Base-by-base conservation (phyloP, 2,888 invertebrate species). In the Drosophila aldrichi region DNA sequence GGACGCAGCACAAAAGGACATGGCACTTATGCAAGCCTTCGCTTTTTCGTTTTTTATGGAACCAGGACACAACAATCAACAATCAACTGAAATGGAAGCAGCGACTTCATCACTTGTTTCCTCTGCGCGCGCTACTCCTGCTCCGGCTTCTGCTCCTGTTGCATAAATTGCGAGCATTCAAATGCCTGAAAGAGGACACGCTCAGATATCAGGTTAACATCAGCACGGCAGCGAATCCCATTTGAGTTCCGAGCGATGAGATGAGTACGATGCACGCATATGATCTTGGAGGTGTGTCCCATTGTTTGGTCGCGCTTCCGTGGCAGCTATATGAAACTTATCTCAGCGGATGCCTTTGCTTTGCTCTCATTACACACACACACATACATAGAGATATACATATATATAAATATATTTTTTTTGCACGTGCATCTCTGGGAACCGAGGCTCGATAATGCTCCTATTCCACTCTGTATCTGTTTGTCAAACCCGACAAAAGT, bases 41-140 rank as follows among this genome's bases (percentile, higher is more conserved):
- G 2, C 25, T 6, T 54, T 40, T 36, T 14, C 10, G 9, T 36
- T 36, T 54, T 54, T 54, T 54, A 54, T 44, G 32, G 58, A 55
- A 63, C 51, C 77, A 77, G 79, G 82, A 84, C 70, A 79, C 52
- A 68, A 70, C 81, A 78, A 81, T 77, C 81, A 85, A 83, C 88
- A 78, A 81, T 77, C 81, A 85, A 83, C 88, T 79, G 88, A 84
- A 80, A 87, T 89, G 86, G 77, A 90, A 89, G 86, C 90, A 89
- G 86, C 92, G 92, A 92, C 91, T 92, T 91, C 91, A 91, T 91
- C 91, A 92, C 92, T 92, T 92, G 91, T 91, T 91, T 83, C 82
- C 90, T 87, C 74, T 82, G 63, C 78, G 79, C 63, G 60, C 80
- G 36, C 58, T 29, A 67, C 78, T 88, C 84, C 88, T 83, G 85